Conservation (phyloP, 1,140 invertebrate genomes). For the Babylonia areolata region DNA sequence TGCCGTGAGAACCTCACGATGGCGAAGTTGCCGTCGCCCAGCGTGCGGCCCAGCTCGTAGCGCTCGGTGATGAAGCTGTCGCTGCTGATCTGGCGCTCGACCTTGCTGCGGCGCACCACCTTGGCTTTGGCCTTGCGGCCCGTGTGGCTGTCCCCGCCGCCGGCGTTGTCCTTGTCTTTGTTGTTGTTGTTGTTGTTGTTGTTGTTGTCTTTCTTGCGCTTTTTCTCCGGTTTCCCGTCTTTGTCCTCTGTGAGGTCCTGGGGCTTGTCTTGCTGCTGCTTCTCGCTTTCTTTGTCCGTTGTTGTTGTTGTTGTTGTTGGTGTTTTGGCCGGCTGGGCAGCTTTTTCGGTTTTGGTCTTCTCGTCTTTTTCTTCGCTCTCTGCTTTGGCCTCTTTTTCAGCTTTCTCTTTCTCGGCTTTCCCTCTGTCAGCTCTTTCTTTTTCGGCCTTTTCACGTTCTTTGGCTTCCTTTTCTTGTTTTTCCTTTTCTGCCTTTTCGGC, state of each 20-base stretch:
- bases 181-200: constrained; percentile 41
- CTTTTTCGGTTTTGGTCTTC: constrained; percentile 43
- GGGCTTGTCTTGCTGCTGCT: constrained; percentile 35
- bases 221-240: constrained; percentile 43
- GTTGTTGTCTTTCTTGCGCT: constrained; percentile 40
- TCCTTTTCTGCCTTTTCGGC: constrained; percentile 57
- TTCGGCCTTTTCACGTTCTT: constrained; percentile 43
- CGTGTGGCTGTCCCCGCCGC: constrained; percentile 43
- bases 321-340: too few species aligned
- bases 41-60: constrained; percentile 72
- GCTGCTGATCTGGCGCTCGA: constrained; percentile 68
- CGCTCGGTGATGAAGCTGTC: constrained; percentile 62
- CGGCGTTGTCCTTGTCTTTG: constrained; percentile 44
- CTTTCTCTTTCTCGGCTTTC: constrained; percentile 37
- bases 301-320: constrained; percentile 45
- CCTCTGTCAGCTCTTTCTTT: constrained; percentile 44
- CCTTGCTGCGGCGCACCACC: constrained; percentile 64
- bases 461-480: constrained; percentile 48
- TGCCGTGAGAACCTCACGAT: constrained; percentile 70
- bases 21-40: constrained; percentile 81
- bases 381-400: constrained; percentile 13
- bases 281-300: constrained; percentile 37
- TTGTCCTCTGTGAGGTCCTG: constrained; percentile 48
- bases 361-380: constrained; percentile 31
- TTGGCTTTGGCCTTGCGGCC: constrained; percentile 55